A percentile compares a stretch with the other conserved stretches of the same genome.
Conservation (phyloP, 2,113 vertebrate genomes). For the Pelecanoides urinatrix region DNA sequence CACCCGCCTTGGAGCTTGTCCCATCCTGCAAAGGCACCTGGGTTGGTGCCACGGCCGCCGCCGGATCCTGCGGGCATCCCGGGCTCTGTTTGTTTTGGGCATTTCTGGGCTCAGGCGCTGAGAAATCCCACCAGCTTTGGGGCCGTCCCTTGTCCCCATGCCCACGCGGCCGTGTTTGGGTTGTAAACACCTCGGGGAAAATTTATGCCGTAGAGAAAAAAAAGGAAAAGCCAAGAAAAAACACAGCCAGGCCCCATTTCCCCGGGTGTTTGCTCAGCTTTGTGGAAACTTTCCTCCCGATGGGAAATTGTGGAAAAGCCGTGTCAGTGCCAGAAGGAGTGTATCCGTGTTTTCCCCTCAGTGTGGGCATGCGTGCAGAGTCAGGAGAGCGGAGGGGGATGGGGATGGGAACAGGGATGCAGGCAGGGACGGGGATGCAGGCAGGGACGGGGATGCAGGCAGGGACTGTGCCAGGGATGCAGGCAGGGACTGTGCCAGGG, state of each 20-base stretch:
- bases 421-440: neutral
- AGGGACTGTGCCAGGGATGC: neutral
- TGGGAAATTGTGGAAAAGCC: neutral
- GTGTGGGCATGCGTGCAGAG: neutral
- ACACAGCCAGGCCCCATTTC: neutral
- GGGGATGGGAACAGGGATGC: neutral
- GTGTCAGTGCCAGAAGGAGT: neutral
- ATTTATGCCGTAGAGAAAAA: neutral
- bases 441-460: too few species aligned
- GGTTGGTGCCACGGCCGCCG: accelerated
- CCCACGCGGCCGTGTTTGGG: accelerated
- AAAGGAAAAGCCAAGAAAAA: neutral
- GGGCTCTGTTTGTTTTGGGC: neutral
- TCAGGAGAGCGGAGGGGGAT: neutral
- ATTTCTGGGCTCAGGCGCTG: neutral
- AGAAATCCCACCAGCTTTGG: neutral
- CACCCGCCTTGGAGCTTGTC: accelerated
- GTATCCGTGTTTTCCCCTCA: neutral
- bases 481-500: neutral
- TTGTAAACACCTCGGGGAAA: neutral
- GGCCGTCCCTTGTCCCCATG: neutral
- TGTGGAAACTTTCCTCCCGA: neutral
- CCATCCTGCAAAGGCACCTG: neutral
- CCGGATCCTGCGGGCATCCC: neutral
- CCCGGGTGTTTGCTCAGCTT: neutral